These are phyloP conservation scores for Apolygus lucorum DNA, from an alignment of 1,140 invertebrate genomes.

Conservation along the genomic window DNA sequence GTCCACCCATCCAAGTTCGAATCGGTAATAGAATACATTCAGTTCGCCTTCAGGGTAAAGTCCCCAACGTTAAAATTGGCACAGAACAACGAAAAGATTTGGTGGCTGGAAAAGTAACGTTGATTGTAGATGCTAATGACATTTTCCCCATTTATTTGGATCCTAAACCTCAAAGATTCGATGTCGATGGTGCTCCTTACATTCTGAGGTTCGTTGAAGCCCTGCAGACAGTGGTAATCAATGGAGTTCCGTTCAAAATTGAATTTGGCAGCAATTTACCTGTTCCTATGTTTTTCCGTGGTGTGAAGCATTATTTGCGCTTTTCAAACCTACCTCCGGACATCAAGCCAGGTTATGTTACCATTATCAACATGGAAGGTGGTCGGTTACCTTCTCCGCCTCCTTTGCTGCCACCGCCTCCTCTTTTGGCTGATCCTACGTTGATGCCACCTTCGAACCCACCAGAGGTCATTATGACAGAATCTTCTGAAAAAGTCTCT, in stretches of 20 bases:
- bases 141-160: conserved; percentile 76
- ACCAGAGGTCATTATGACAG: conserved; percentile 1
- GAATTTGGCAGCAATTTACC: conserved; percentile 82
- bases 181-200: conserved; percentile 62
- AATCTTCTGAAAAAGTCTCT: background rate
- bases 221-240: conserved; percentile 66
- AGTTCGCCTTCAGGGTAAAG: conserved; percentile 73
- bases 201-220: conserved; percentile 71
- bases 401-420: conserved; percentile 21
- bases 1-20: conserved; percentile 72
- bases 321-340: conserved; percentile 70
- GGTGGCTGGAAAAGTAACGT: conserved; percentile 69
- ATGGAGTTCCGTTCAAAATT: conserved; percentile 67
- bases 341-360: conserved; percentile 55
- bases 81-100: conserved; percentile 59
- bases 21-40: conserved; percentile 65
- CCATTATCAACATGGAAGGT: conserved; percentile 58
- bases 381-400: conserved; percentile 37
- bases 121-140: conserved; percentile 69
- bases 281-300: conserved; percentile 71
- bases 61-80: conserved; percentile 76
- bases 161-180: conserved; percentile 70
- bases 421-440: background rate
- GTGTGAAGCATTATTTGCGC: conserved; percentile 72
- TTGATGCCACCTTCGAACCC: background rate